These are phyloP conservation scores for Alouatta palliata DNA, from an alignment of 2,113 vertebrate genomes.

Conservation along the genomic window DNA sequence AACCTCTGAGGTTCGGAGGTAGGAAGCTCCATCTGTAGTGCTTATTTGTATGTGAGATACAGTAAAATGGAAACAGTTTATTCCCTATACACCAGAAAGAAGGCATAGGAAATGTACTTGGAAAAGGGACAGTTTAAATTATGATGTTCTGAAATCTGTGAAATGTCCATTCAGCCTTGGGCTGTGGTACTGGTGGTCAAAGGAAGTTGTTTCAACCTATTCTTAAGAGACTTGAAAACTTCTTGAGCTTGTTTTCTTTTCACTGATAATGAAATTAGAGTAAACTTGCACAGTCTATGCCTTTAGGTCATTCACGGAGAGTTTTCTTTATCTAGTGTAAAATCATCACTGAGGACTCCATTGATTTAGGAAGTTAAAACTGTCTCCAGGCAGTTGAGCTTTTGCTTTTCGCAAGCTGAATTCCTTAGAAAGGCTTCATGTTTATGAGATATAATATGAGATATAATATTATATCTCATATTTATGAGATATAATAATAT, in stretches of 20 bases:
- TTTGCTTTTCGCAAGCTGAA: background rate
- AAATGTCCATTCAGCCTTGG: background rate
- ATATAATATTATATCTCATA: no score
- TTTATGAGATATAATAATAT: background rate
- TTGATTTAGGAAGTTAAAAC: background rate
- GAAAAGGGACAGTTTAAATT: background rate
- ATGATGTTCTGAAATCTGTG: background rate
- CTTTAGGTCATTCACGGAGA: accelerated
- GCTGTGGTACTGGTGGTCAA: background rate
- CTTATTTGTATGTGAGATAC: background rate
- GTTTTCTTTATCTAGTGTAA: background rate
- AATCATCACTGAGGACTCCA: background rate
- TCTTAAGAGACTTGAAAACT: background rate
- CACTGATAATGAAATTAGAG: background rate
- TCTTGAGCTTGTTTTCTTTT: background rate
- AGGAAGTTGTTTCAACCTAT: background rate
- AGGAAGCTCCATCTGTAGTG: no score
- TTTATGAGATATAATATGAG: background rate
- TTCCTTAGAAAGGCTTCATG: background rate
- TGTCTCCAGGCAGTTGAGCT: background rate
- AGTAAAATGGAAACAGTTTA: background rate
- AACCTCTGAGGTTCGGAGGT: no score
- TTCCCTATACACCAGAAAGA: background rate
- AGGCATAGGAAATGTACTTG: background rate
- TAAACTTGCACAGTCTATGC: background rate